Evolutionary conservation across 2,113 vertebrate genomes (phyloP).

Genomic region (Kobus ellipsiprymnus): DNA sequence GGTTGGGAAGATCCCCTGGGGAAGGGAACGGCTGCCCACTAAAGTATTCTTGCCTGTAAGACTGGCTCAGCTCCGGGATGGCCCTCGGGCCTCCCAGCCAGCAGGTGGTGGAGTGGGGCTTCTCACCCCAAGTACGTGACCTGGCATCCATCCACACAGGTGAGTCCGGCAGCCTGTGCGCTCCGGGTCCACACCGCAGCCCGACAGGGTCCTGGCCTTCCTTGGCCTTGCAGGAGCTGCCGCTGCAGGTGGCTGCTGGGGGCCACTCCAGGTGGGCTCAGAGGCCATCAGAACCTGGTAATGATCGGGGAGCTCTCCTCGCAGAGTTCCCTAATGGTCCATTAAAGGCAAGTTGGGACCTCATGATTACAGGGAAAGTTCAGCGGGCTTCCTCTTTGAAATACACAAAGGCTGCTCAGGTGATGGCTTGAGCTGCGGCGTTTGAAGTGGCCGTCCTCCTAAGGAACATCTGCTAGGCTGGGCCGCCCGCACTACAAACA

Average conservation of each 20-base stretch:
- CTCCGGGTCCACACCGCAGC: rapidly evolving
- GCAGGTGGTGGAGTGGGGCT: rapidly evolving
- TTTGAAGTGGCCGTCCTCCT: slow-evolving; percentile 79
- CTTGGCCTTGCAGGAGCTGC: neutral
- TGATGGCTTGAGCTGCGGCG: slow-evolving; percentile 48
- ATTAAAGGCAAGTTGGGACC: slow-evolving; percentile 69
- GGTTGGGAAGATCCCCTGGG: neutral
- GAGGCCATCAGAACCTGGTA: neutral
- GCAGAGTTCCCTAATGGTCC: slow-evolving; percentile 6
- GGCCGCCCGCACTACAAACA: slow-evolving; percentile 39
- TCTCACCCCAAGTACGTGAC: rapidly evolving
- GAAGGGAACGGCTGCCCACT: neutral
- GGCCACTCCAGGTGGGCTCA: slow-evolving; percentile 36
- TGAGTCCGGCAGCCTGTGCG: rapidly evolving
- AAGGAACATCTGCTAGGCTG: slow-evolving; percentile 79
- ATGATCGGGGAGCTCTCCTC: neutral
- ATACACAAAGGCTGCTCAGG: slow-evolving; percentile 70
- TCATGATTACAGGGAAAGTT: slow-evolving; percentile 80
- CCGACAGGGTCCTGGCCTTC: neutral
- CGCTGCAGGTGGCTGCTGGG: neutral
- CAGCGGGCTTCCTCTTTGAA: slow-evolving; percentile 78
- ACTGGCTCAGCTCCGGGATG: rapidly evolving
- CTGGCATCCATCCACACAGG: rapidly evolving
- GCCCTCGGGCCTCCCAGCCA: neutral
- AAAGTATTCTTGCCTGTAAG: neutral